These are phyloP conservation scores for Amyelois transitella DNA, from an alignment of 1,140 invertebrate genomes.

Conservation along the genomic window DNA sequence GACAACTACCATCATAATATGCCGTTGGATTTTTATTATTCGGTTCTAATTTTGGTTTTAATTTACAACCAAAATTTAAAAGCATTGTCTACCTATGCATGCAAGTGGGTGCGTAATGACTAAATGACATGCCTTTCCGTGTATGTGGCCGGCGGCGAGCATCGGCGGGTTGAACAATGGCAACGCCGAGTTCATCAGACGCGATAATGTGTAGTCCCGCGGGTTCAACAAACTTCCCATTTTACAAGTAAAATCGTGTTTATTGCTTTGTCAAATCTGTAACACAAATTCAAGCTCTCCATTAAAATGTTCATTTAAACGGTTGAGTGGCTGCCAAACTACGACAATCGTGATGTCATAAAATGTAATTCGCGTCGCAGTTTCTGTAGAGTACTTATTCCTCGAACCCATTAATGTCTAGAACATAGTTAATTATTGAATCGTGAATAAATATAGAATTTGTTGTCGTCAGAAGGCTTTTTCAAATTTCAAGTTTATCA, in stretches of 20 bases:
- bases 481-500: no score
- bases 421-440: neutral
- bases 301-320: slow-evolving; percentile 22
- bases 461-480: no score
- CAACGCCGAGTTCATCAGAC: slow-evolving; percentile 62
- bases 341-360: slow-evolving; percentile 12
- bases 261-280: slow-evolving; percentile 45
- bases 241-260: slow-evolving; percentile 60
- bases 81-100: slow-evolving; percentile 1
- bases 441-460: no score
- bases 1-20: no score
- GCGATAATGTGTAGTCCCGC: slow-evolving; percentile 65
- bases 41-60: neutral
- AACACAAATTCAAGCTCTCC: slow-evolving; percentile 28
- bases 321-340: slow-evolving; percentile 34
- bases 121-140: slow-evolving; percentile 28
- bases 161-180: slow-evolving; percentile 56
- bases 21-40: no score
- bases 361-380: neutral
- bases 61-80: neutral
- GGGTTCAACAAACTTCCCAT: slow-evolving; percentile 68
- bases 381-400: neutral
- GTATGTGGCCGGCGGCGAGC: slow-evolving; percentile 23
- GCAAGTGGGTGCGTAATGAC: slow-evolving; percentile 12
- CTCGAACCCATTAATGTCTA: neutral